Evolutionary conservation across 1,140 invertebrate genomes (phyloP), one percentile per base, ranked within the genome.

Genomic region (Telenomus remus): DNA sequence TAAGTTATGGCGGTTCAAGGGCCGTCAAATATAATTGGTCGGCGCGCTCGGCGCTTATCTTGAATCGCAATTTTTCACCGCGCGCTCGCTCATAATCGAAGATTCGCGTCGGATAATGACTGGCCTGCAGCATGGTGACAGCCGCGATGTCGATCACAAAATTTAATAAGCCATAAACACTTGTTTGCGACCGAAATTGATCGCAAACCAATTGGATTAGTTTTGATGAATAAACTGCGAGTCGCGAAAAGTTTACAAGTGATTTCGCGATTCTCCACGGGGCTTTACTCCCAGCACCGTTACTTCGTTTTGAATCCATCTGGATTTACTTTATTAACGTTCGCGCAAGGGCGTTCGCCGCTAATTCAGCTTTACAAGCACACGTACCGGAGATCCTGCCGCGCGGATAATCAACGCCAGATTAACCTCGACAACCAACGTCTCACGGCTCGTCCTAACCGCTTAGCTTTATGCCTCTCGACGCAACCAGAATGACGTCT

Each of bases 401-500:
- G 65, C 56, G 79, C 61, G 70, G 66, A 79, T 78, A 78, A 80
- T 76, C 79, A 74, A 77, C 71, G 65, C 73, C 71, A 65, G 66
- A 79, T 79, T 79, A 75, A 79, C 72, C 77, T 75, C 68, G 43
- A 43, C 57, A 39, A 72, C 50, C 43, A 34, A 79, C 53, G 68
- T 75, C 77, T 75, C 59, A 59, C 56, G 68, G 42, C 49, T 54
- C 53, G 64, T 56, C 60, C 48, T 64, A 76, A 76, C 57, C 59
- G 63, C 54, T 61, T 74, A 55, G 66, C 47, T 75, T 75, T 75
- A 79, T 50, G 71, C 47, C 53, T 57, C 53, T 80, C 80, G 82
- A 80, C 76, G 65, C 59, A 82, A 79, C 49, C 66, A 34, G 70
- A 70, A 79, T 80, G 73, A 84, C 75, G 74, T 74, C 72, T 83